Evolutionary conservation across 2,113 vertebrate genomes (phyloP).

Genomic region (Daubentonia madagascariensis): DNA sequence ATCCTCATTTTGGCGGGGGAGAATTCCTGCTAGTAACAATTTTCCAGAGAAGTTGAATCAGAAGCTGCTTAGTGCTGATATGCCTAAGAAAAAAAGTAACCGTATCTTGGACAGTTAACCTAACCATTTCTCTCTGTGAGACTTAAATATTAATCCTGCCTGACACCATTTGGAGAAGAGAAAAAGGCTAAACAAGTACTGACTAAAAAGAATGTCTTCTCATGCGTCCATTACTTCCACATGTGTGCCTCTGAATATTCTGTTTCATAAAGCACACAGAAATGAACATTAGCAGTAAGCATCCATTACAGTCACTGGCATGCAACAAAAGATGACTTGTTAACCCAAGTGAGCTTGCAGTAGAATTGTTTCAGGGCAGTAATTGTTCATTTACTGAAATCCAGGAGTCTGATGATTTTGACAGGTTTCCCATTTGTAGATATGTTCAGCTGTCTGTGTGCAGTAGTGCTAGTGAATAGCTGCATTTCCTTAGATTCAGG

Average conservation of each 20-base stretch:
- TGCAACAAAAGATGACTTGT: background rate
- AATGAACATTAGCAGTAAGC: background rate
- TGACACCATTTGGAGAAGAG: background rate
- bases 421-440: background rate
- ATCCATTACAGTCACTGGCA: background rate
- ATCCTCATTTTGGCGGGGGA: background rate
- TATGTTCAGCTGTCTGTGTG: background rate
- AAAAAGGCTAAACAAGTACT: background rate
- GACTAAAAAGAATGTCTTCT: background rate
- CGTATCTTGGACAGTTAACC: background rate
- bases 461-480: background rate
- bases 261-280: background rate
- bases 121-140: background rate
- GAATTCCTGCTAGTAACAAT: background rate
- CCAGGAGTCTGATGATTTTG: background rate
- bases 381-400: conserved; percentile 24
- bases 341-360: background rate
- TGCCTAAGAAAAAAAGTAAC: background rate
- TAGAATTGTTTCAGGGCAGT: background rate
- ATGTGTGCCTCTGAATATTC: background rate
- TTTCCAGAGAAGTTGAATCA: background rate
- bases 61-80: background rate
- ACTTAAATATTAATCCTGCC: background rate
- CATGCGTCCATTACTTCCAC: background rate
- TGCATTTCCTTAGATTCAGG: background rate